Conservation (phyloP, 2,797 vertebrate species). For the Threskiornis aethiopicus region DNA sequence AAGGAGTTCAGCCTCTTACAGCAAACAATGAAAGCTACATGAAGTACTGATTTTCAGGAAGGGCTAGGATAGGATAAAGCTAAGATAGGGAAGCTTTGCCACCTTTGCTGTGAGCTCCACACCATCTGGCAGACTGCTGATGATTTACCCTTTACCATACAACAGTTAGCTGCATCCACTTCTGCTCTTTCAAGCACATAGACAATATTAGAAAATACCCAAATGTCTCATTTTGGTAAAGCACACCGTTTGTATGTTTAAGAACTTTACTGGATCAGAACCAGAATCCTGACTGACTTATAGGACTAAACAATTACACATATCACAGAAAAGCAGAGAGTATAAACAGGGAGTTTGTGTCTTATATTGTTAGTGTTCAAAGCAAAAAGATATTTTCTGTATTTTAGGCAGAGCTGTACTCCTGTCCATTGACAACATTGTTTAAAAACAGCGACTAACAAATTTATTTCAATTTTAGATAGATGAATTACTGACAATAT, state of each 20-base stretch:
- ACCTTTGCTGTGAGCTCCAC: neutral
- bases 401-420: neutral
- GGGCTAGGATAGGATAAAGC: neutral
- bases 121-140: neutral
- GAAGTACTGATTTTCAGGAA: neutral
- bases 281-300: neutral
- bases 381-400: neutral
- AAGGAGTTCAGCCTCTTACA: neutral
- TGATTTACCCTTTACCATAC: neutral
- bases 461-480: neutral
- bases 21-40: neutral
- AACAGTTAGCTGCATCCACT: neutral
- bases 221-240: neutral
- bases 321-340: neutral
- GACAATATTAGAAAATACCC: neutral
- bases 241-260: neutral
- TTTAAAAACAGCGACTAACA: neutral
- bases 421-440: neutral
- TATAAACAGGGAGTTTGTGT: neutral
- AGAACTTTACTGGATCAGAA: neutral
- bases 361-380: neutral
- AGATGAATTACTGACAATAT: neutral
- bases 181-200: neutral
- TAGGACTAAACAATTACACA: accelerated
- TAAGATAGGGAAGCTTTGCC: neutral